Percentiles rank a stretch among this genome's conserved stretches.
Conservation (phyloP, 1,140 invertebrate genomes). For the Bombus balteatus region DNA sequence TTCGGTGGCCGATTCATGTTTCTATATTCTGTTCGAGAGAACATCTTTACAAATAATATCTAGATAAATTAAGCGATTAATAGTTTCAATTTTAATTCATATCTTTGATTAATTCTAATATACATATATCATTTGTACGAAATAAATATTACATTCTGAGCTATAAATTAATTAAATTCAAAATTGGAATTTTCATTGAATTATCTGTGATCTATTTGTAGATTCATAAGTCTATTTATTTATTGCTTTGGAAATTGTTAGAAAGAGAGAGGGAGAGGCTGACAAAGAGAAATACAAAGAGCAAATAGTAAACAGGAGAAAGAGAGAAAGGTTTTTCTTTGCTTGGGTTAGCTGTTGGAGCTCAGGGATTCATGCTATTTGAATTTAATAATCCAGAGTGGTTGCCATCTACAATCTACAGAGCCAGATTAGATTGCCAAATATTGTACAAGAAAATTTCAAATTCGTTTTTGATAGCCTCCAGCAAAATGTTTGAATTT, state of each 20-base stretch:
- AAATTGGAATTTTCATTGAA: background rate
- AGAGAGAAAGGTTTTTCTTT: background rate
- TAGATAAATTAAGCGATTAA: background rate
- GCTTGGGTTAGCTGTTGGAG: background rate
- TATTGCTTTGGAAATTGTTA: background rate
- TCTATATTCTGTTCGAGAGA: background rate
- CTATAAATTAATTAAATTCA: too few species aligned
- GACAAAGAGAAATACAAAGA: background rate
- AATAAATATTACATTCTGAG: too few species aligned
- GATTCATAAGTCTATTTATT: background rate
- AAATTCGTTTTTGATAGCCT: background rate
- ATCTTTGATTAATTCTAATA: too few species aligned
- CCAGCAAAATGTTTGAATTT: background rate
- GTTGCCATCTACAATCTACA: background rate
- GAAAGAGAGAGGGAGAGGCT: too few species aligned
- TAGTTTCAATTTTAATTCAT: too few species aligned
- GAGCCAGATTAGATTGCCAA: background rate
- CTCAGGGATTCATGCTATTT: background rate
- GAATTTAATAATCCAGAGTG: constrained; percentile 7
- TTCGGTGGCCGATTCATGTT: background rate
- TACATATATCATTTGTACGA: too few species aligned
- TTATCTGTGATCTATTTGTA: background rate
- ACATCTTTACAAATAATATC: background rate
- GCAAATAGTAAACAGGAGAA: background rate
- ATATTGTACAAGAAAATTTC: background rate